Base-by-base conservation (phyloP, 2,113 vertebrate species). In the Elanus axillaris region DNA sequence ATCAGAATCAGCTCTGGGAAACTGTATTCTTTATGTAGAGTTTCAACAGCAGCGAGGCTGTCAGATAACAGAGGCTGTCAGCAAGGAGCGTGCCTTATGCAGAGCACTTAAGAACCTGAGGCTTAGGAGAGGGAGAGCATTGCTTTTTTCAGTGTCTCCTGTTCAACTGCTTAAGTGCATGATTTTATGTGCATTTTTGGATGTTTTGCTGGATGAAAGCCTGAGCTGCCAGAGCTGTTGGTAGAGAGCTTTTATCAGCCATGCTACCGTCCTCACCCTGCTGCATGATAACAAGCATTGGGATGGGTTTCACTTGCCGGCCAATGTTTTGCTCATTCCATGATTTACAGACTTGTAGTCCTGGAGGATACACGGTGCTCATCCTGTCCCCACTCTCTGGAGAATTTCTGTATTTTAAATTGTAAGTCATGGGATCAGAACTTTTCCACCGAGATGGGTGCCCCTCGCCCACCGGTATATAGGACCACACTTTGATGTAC, bases 1-100 rank as follows among this genome's bases (percentile, higher is more conserved):
- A 93, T 84, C 63, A 38, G 76, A 81, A 88, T 94, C 92, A 89
- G 36, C 16, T 27, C 36, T 48, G 64, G 34, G 56, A 90, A 90
- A 50, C 34, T n/a, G 10, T 72, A 12, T 47, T 64, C 25, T 86
- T 63, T 50, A 80, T 7, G 43, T 77, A 36, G 12, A 18, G 6
- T 47, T 92, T 59, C 63, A 77, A 32, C 50, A 88, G 63, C 81
- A 80, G 50, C 2, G 3, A 75, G 69, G 27, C 50, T 79, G 45
- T 62, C 20, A 67, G 90, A 17, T 73, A 66, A 34, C 23, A 43
- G 58, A 48, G 15, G 32, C 50, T 83, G 72, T 58, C 32, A 15
- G n/a, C 22, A n/a, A 94, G 50, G n/a, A 73, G 63, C 26, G 36
- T 38, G 42, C 27, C 36, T 14, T n/a, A 58, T 1, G 7, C 26